phyloP scores from a whole-genome alignment of 1,140 invertebrate species.

The Ridgeia piscesae region DNA sequence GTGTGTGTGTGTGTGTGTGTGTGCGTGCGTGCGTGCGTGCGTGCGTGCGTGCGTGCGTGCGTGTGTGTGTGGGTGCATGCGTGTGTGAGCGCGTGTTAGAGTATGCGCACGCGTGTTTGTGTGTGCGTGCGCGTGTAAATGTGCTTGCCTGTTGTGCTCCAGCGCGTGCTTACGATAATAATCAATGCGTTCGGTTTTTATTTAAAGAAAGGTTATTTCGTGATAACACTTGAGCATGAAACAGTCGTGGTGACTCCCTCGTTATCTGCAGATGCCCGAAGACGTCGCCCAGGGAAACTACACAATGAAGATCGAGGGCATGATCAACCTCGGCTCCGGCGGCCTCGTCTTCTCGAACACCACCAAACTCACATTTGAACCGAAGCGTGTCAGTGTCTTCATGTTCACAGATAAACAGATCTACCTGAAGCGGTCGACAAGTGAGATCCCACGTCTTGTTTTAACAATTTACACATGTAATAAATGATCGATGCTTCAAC shows the following conservation, averaged over 20 bases:
- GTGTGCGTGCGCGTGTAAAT: too few relatives aligned
- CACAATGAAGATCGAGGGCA: slow-evolving; percentile 83
- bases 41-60: too few relatives aligned
- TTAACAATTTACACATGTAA: neutral
- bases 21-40: too few relatives aligned
- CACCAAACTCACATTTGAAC: slow-evolving; percentile 50
- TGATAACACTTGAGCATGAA: neutral
- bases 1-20: too few relatives aligned
- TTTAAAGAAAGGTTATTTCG: neutral
- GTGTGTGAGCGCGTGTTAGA: too few relatives aligned
- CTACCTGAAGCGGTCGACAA: slow-evolving; percentile 60
- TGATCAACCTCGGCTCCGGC: slow-evolving; percentile 33
- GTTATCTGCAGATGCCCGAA: slow-evolving; percentile 9
- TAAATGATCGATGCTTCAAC: neutral
- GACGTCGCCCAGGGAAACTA: slow-evolving; percentile 70
- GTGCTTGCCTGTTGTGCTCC: too few relatives aligned
- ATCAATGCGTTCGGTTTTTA: too few relatives aligned
- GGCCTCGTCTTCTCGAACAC: slow-evolving; percentile 51
- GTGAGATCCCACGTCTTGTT: neutral
- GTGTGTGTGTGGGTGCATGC: too few relatives aligned
- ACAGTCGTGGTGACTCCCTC: neutral
- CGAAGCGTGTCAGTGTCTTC: slow-evolving; percentile 72
- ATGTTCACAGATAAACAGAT: slow-evolving; percentile 93
- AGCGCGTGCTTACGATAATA: too few relatives aligned
- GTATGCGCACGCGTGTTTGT: too few relatives aligned